phyloP scores from a whole-genome alignment of 1,140 invertebrate genomes.

The Contarinia nasturtii region DNA sequence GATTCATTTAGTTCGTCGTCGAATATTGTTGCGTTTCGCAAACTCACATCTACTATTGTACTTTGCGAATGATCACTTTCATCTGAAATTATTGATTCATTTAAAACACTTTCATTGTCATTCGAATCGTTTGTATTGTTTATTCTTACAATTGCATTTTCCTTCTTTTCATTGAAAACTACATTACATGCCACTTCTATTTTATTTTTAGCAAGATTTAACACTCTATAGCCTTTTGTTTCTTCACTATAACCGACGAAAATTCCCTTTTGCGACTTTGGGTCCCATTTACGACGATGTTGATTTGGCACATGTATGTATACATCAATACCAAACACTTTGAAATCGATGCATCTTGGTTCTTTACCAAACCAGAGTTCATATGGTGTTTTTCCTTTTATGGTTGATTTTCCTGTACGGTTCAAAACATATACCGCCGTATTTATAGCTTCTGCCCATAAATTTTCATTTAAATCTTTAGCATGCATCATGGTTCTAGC shows the following conservation, averaged over 20 bases:
- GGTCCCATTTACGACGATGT: slow-evolving; percentile 7
- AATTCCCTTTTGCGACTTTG: slow-evolving; percentile 4
- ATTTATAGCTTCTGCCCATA: slow-evolving; percentile 24
- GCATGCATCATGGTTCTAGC: slow-evolving; percentile 14
- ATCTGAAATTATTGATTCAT: no score
- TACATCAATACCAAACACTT: slow-evolving; percentile 10
- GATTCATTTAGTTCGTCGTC: no score
- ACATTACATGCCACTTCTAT: neutral
- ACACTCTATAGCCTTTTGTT: neutral
- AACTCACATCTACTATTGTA: no score
- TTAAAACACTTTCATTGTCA: no score
- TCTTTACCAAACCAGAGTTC: slow-evolving; percentile 9
- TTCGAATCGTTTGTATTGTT: no score
- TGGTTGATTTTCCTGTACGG: neutral
- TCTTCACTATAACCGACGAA: slow-evolving; percentile 5
- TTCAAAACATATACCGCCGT: slow-evolving; percentile 22
- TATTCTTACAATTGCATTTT: no score
- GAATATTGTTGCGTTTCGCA: no score
- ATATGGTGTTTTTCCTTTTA: slow-evolving; percentile 6
- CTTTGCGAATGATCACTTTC: no score
- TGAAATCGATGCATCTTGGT: slow-evolving; percentile 9
- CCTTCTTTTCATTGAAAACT: neutral
- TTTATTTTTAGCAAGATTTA: neutral
- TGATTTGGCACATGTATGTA: slow-evolving; percentile 7
- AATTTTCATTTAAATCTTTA: slow-evolving; percentile 10